phyloP scores from a whole-genome alignment of 1,140 invertebrate genomes.

The Danaus plexippus region DNA sequence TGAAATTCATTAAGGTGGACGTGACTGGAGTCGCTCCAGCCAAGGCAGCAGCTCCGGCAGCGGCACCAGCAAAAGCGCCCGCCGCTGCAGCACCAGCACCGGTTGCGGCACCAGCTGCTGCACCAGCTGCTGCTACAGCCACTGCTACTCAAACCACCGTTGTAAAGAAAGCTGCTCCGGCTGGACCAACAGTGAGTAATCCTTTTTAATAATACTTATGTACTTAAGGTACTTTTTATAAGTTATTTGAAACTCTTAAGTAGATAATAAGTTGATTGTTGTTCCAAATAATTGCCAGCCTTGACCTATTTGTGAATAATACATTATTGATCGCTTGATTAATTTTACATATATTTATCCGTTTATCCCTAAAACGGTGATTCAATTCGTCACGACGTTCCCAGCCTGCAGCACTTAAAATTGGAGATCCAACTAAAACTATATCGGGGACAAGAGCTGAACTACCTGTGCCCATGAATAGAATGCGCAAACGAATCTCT shows the following conservation, averaged over 20 bases:
- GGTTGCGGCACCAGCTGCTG: conserved; percentile 17
- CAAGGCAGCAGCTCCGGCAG: conserved; percentile 22
- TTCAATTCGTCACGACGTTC: too few relatives aligned
- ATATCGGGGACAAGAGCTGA: conserved; percentile 92
- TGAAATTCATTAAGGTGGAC: conserved; percentile 31
- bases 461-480: conserved; percentile 97
- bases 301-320: too few relatives aligned
- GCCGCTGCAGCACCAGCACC: conserved; percentile 20
- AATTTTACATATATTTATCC: too few relatives aligned
- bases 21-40: conserved; percentile 50
- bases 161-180: conserved; percentile 30
- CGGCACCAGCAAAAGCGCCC: conserved; percentile 47
- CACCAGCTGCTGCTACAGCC: conserved; percentile 38
- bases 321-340: too few relatives aligned
- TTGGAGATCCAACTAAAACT: conserved; percentile 50
- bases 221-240: too few relatives aligned
- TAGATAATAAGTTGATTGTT: too few relatives aligned
- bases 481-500: conserved; percentile 95
- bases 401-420: conserved; percentile 36
- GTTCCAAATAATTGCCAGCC: too few relatives aligned
- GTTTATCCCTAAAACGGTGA: too few relatives aligned
- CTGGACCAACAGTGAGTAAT: conserved; percentile 34
- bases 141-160: conserved; percentile 48
- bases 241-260: too few relatives aligned
- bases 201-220: not conserved